Conservation (phyloP, 2,888 invertebrate species). For the Agonopterix arenella region DNA sequence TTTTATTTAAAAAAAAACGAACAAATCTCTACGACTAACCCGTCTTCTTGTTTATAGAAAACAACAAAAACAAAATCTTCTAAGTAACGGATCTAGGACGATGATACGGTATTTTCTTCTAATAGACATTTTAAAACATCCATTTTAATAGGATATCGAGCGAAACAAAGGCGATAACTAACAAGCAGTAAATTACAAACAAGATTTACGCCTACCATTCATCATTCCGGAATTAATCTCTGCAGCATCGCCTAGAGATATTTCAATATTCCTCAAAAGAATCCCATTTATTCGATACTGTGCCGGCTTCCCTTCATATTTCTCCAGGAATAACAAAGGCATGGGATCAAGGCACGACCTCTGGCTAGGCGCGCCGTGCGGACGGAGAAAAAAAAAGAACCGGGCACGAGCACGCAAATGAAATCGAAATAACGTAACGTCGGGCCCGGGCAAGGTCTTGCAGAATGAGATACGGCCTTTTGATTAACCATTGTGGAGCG, state of each 20-base stretch:
- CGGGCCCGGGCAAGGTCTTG: slow-evolving; percentile 46
- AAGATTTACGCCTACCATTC: slow-evolving; percentile 58
- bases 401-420: slow-evolving; percentile 71
- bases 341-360: slow-evolving; percentile 62
- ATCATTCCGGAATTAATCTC: slow-evolving; percentile 63
- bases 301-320: slow-evolving; percentile 54
- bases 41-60: slow-evolving; percentile 34
- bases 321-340: slow-evolving; percentile 65
- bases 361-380: slow-evolving; percentile 25
- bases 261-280: slow-evolving; percentile 68
- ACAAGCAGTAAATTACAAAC: slow-evolving; percentile 55
- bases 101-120: slow-evolving; percentile 39
- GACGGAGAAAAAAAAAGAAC: slow-evolving; percentile 51
- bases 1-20: slow-evolving; percentile 42
- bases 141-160: slow-evolving; percentile 2
- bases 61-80: slow-evolving; percentile 32
- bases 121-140: slow-evolving; percentile 11
- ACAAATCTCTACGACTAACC: slow-evolving; percentile 26
- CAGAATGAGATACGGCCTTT: slow-evolving; percentile 68
- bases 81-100: slow-evolving; percentile 42
- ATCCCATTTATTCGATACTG: slow-evolving; percentile 59
- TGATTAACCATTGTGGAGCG: slow-evolving; percentile 71
- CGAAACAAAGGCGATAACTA: slow-evolving; percentile 51
- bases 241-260: slow-evolving; percentile 57
- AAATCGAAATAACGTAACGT: slow-evolving; percentile 72